Conservation (phyloP, 2,888 invertebrate species). For the Meliscaeva auricollis region DNA sequence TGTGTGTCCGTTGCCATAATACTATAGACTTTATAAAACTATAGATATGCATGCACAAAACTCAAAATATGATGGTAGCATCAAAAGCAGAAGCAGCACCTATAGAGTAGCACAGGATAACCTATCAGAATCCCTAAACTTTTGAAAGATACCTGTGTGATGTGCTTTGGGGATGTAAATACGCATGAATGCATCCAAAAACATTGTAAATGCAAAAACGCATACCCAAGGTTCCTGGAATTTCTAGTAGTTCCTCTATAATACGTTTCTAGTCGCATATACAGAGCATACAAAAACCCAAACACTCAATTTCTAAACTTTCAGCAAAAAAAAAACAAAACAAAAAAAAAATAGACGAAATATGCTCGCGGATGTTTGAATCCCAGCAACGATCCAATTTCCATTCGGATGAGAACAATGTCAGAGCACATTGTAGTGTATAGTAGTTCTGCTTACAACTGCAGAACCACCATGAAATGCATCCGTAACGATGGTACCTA, state of each 20-base stretch:
- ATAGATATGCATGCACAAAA: background rate
- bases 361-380: slow-evolving; percentile 62
- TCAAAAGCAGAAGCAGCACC: background rate
- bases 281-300: background rate
- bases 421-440: slow-evolving; percentile 6
- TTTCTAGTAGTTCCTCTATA: background rate
- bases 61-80: slow-evolving; percentile 50
- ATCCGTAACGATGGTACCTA: slow-evolving; percentile 38
- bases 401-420: slow-evolving; percentile 69
- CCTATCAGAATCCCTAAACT: slow-evolving; percentile 12
- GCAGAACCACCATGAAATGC: slow-evolving; percentile 54
- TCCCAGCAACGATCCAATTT: slow-evolving; percentile 70
- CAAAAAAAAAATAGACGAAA: background rate
- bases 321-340: background rate
- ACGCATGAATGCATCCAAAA: slow-evolving; percentile 72
- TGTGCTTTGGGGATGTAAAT: slow-evolving; percentile 59
- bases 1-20: slow-evolving; percentile 7
- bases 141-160: slow-evolving; percentile 32
- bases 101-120: slow-evolving; percentile 5
- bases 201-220: slow-evolving; percentile 53
- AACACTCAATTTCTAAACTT: background rate
- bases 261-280: background rate
- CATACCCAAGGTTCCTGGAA: slow-evolving; percentile 33
- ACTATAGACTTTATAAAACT: background rate
- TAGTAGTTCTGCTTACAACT: slow-evolving; percentile 19